Conservation (phyloP, 2,797 vertebrate genomes). For the Zenarchopterus dispar region DNA sequence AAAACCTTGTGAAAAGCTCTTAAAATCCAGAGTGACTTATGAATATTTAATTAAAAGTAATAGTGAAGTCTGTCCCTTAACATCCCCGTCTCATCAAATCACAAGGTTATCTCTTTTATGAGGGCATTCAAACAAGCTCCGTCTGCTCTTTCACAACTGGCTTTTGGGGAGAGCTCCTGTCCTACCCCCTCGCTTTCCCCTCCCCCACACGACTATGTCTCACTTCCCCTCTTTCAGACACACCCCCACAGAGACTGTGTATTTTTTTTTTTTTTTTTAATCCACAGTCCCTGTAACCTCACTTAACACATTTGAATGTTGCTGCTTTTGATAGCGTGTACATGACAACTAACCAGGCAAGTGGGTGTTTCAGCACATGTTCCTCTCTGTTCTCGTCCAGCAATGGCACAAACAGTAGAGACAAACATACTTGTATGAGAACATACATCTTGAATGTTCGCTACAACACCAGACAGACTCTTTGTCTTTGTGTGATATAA, state of each 20-base stretch:
- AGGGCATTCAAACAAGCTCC: constrained; percentile 47
- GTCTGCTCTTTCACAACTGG: constrained; percentile 59
- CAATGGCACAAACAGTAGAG: not conserved
- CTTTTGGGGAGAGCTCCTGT: constrained; percentile 68
- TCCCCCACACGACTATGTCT: constrained; percentile 73
- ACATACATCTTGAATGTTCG: constrained; percentile 13
- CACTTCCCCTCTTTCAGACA: constrained; percentile 77
- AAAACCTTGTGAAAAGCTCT: constrained; percentile 2
- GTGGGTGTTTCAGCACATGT: constrained; percentile 30
- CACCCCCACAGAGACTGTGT: constrained; percentile 65
- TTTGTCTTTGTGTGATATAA: constrained; percentile 49
- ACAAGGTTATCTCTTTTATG: constrained; percentile 45
- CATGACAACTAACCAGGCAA: constrained; percentile 15
- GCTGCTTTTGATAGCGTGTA: constrained; percentile 8
- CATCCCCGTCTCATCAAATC: constrained; percentile 29
- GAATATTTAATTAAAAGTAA: constrained; percentile 6
- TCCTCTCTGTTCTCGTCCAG: constrained; percentile 11
- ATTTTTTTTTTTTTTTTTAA: constrained; percentile 41
- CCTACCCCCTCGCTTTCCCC: constrained; percentile 65
- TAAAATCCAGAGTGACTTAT: not conserved
- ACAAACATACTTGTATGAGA: constrained; percentile 6
- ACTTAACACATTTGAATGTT: constrained; percentile 21
- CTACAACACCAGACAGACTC: constrained; percentile 5
- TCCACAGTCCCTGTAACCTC: constrained; percentile 30
- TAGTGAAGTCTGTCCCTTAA: constrained; percentile 3